Conservation (phyloP, 64 coral and sea anemone genomes). For the Actinia tenebrosa region DNA sequence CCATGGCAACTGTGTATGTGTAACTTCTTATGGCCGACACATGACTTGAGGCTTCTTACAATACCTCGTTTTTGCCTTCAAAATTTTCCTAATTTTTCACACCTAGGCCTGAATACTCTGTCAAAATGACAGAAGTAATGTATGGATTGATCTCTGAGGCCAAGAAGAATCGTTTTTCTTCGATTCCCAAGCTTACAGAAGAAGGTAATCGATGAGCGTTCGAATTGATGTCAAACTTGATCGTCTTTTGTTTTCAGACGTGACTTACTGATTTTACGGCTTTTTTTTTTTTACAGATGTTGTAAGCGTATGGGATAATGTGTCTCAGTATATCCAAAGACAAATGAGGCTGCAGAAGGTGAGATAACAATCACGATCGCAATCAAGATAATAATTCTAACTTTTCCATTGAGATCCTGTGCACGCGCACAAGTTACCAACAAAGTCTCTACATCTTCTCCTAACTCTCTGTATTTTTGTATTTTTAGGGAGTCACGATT, state of each 20-base stretch:
- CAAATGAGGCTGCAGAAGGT: slow-evolving; percentile 96
- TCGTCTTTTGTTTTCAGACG: background rate
- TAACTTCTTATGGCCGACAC: slow-evolving; percentile 4
- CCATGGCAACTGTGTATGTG: slow-evolving; percentile 27
- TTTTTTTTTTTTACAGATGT: slow-evolving; percentile 77
- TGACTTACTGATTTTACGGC: slow-evolving; percentile 30
- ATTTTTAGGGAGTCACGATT: slow-evolving; percentile 77
- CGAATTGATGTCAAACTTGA: background rate
- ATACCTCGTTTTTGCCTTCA: background rate
- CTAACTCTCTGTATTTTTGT: background rate
- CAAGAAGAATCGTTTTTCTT: slow-evolving; percentile 85
- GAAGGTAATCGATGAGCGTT: slow-evolving; percentile 63
- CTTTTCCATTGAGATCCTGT: background rate
- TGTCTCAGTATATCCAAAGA: slow-evolving; percentile 79
- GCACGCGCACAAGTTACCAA: background rate
- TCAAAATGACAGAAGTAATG: slow-evolving; percentile 91
- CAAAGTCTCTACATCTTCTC: background rate
- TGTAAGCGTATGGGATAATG: slow-evolving; percentile 89
- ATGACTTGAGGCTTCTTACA: background rate
- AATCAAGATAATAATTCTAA: background rate
- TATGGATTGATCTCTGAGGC: slow-evolving; percentile 79
- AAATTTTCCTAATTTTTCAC: background rate
- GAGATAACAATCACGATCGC: background rate
- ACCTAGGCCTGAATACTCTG: slow-evolving; percentile 25
- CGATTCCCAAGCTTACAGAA: slow-evolving; percentile 93